These are phyloP conservation scores for Tinea pellionella DNA, from an alignment of 2,888 invertebrate genomes.

Conservation along the genomic window DNA sequence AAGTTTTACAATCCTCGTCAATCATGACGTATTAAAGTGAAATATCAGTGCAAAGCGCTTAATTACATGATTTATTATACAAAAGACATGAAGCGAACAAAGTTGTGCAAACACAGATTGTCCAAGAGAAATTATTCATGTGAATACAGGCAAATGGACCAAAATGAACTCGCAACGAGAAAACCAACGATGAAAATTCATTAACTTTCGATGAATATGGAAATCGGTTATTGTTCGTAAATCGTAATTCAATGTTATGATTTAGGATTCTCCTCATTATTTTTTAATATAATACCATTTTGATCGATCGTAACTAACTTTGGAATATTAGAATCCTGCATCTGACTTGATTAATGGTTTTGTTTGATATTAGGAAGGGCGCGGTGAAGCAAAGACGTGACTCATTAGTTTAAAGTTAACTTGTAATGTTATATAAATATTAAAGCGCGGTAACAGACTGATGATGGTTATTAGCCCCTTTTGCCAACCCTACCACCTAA, in stretches of 20 bases:
- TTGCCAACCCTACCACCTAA: too few species aligned
- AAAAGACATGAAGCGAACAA: background rate
- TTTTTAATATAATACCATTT: background rate
- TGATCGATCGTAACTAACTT: background rate
- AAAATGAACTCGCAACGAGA: slow-evolving; percentile 49
- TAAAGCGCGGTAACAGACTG: too few species aligned
- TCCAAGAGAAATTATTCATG: slow-evolving; percentile 31
- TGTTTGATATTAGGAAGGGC: background rate
- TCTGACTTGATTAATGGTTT: background rate
- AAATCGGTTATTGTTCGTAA: slow-evolving; percentile 42
- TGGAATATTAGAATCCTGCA: background rate
- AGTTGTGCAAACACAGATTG: slow-evolving; percentile 15
- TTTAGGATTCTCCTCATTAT: slow-evolving; percentile 1
- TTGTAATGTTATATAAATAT: too few species aligned
- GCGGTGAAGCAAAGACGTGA: too few species aligned
- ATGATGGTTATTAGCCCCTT: too few species aligned
- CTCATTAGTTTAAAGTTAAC: too few species aligned
- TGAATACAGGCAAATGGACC: slow-evolving; percentile 45
- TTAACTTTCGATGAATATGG: slow-evolving; percentile 60
- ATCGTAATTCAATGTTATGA: slow-evolving; percentile 20
- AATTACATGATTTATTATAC: background rate
- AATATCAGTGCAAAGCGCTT: background rate
- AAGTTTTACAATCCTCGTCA: too few species aligned
- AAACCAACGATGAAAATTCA: slow-evolving; percentile 52
- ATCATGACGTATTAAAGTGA: background rate